Conservation (phyloP, 1,140 invertebrate species). For the Drosophila trapezifrons region DNA sequence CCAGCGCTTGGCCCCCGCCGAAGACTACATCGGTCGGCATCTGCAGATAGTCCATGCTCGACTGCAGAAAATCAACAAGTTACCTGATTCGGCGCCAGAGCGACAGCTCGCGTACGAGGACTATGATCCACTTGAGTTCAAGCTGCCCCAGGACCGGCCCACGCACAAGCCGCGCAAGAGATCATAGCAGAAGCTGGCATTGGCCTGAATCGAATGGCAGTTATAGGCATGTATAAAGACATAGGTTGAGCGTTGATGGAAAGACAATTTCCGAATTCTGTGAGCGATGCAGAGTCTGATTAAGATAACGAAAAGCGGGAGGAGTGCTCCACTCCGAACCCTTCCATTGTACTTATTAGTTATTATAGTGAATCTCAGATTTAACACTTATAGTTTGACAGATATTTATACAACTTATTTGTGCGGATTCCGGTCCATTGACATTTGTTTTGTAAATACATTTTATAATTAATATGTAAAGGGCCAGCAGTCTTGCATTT, state of each 20-base stretch:
- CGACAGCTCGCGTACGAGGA: slow-evolving; percentile 77
- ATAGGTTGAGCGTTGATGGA: slow-evolving; percentile 5
- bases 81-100: slow-evolving; percentile 77
- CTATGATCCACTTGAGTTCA: slow-evolving; percentile 79
- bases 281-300: slow-evolving; percentile 39
- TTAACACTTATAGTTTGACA: slow-evolving; percentile 28
- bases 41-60: slow-evolving; percentile 85
- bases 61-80: slow-evolving; percentile 78
- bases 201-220: not conserved
- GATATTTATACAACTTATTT: slow-evolving; percentile 29
- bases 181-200: slow-evolving; percentile 49
- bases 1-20: slow-evolving; percentile 91
- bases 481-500: slow-evolving; percentile 30
- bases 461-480: slow-evolving; percentile 14
- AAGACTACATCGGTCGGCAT: slow-evolving; percentile 96
- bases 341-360: slow-evolving; percentile 43
- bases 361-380: slow-evolving; percentile 19
- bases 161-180: slow-evolving; percentile 50
- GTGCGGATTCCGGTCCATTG: not conserved
- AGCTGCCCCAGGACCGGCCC: slow-evolving; percentile 36
- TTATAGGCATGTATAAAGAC: slow-evolving; percentile 33
- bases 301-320: slow-evolving; percentile 22
- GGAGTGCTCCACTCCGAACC: not conserved
- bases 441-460: slow-evolving; percentile 47
- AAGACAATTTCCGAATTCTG: slow-evolving; percentile 9